phyloP scores from a whole-genome alignment of 1,140 invertebrate genomes.

The Leptinotarsa texana region DNA sequence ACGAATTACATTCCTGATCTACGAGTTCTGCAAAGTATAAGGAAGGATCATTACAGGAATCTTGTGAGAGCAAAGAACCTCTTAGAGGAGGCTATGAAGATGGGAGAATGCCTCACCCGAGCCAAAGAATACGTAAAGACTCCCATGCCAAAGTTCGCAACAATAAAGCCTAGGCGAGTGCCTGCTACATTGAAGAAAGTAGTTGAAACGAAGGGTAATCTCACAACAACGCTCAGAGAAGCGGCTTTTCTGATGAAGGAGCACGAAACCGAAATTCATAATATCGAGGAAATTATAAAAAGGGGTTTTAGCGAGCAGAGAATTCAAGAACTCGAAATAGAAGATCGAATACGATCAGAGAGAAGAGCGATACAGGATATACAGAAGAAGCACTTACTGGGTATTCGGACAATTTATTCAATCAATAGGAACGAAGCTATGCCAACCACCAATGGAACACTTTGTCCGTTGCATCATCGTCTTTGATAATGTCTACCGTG shows the following conservation, averaged over 20 bases:
- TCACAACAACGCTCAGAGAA: slow-evolving; percentile 57
- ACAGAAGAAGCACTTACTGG: slow-evolving; percentile 61
- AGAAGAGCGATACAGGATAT: slow-evolving; percentile 58
- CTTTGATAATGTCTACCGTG: too few relatives aligned
- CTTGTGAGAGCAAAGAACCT: slow-evolving; percentile 56
- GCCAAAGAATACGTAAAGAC: slow-evolving; percentile 46
- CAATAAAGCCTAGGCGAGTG: slow-evolving; percentile 34
- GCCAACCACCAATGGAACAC: too few relatives aligned
- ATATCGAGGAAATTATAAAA: slow-evolving; percentile 57
- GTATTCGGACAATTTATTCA: slow-evolving; percentile 25
- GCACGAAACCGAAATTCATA: slow-evolving; percentile 59
- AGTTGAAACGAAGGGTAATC: slow-evolving; percentile 56
- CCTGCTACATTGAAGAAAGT: slow-evolving; percentile 40
- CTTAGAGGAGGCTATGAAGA: slow-evolving; percentile 51
- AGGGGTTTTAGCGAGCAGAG: slow-evolving; percentile 54
- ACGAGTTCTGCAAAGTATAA: slow-evolving; percentile 53
- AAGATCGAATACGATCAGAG: slow-evolving; percentile 56
- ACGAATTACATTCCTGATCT: slow-evolving; percentile 30
- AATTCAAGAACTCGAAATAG: slow-evolving; percentile 56
- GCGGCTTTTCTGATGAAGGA: slow-evolving; percentile 56
- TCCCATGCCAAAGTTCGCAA: slow-evolving; percentile 4
- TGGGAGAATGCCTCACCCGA: slow-evolving; percentile 44
- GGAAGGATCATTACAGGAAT: slow-evolving; percentile 55
- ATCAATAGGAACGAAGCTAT: too few relatives aligned
- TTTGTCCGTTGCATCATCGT: too few relatives aligned